A percentile compares a stretch with the other conserved stretches of the same genome.
phyloP scores from a whole-genome alignment of 2,797 vertebrate species.

The Sebastes cheni region DNA sequence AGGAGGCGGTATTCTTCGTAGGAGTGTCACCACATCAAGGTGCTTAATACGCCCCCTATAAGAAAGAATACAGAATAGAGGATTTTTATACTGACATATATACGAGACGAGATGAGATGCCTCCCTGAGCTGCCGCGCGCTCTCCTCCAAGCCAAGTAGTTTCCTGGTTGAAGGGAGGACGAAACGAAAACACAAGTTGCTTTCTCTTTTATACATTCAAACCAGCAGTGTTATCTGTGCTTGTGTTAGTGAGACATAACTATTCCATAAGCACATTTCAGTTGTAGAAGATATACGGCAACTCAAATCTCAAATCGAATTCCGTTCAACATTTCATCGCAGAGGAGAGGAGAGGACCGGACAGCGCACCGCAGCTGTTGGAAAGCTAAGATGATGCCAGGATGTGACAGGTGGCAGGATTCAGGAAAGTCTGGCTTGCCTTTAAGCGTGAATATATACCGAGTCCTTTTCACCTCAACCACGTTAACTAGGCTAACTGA shows the following conservation, averaged over 20 bases:
- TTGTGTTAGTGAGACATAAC: accelerated
- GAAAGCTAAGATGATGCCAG: too few species aligned
- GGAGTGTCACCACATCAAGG: slow-evolving; percentile 92
- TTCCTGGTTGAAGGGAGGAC: background rate
- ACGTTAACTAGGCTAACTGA: too few species aligned
- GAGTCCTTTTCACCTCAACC: too few species aligned
- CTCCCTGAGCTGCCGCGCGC: background rate
- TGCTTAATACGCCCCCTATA: slow-evolving; percentile 93
- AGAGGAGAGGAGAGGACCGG: too few species aligned
- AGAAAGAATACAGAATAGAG: background rate
- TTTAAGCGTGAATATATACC: too few species aligned
- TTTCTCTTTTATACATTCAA: background rate
- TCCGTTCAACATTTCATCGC: too few species aligned
- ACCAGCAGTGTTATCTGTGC: accelerated
- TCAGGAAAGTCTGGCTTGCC: too few species aligned
- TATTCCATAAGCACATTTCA: too few species aligned
- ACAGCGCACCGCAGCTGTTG: too few species aligned
- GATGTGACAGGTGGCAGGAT: too few species aligned
- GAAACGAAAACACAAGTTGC: background rate
- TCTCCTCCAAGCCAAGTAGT: background rate
- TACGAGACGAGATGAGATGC: background rate
- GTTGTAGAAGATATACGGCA: too few species aligned
- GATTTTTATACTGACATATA: background rate
- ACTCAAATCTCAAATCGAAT: too few species aligned
- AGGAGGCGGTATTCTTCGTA: slow-evolving; percentile 93